These are phyloP conservation scores for Hestina assimilis DNA, from an alignment of 1,140 invertebrate species.

Conservation along the genomic window DNA sequence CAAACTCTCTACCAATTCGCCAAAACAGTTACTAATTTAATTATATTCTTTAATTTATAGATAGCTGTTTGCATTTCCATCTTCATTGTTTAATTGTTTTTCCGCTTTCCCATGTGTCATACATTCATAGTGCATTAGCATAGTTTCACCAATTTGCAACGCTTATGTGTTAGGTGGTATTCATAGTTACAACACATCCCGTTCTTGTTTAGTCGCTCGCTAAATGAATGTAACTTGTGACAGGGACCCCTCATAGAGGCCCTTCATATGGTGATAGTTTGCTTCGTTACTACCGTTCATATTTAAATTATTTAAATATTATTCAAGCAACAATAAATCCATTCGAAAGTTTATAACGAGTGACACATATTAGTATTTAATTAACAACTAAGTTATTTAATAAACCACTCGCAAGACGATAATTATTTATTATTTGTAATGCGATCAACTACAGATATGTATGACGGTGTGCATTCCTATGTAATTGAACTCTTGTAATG, in stretches of 20 bases:
- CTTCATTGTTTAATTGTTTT: constrained; percentile 23
- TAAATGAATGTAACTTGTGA: constrained; percentile 15
- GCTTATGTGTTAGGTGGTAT: constrained; percentile 31
- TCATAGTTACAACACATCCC: constrained; percentile 17
- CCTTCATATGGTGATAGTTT: constrained; percentile 31
- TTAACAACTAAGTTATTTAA: no score
- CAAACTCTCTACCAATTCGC: no score
- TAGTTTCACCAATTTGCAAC: constrained; percentile 61
- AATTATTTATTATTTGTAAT: no score
- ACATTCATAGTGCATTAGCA: constrained; percentile 36
- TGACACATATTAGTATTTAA: no score
- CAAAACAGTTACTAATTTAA: no score
- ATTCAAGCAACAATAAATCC: neutral
- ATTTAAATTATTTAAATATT: neutral
- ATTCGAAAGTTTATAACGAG: neutral
- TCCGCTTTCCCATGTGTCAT: constrained; percentile 31
- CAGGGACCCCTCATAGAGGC: constrained; percentile 14
- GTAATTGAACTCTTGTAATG: no score
- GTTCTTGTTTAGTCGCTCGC: constrained; percentile 19
- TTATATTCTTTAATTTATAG: no score
- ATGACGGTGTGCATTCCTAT: no score
- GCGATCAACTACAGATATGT: no score
- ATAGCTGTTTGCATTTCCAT: constrained; percentile 1
- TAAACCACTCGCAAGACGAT: no score
- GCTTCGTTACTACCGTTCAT: no score